phyloP scores from a whole-genome alignment of 2,888 invertebrate species.

The Dryobota labecula region DNA sequence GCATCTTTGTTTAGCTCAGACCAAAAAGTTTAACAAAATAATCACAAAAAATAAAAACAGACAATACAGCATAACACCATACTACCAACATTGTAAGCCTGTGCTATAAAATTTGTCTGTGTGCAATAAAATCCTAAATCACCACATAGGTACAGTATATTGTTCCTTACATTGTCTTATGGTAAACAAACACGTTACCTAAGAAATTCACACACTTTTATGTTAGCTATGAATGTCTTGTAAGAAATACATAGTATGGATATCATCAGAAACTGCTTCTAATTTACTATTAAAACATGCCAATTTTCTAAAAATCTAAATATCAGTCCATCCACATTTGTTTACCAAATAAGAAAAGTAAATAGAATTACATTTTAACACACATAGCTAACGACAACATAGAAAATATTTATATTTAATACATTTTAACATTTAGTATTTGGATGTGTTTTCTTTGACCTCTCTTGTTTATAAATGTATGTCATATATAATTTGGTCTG shows the following conservation, averaged over 20 bases:
- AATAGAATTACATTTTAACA: constrained; percentile 25
- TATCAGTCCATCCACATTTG: not conserved
- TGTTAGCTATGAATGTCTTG: not conserved
- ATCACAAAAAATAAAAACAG: not conserved
- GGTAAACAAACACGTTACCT: not conserved
- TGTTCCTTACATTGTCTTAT: constrained; percentile 8
- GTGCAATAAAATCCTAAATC: constrained; percentile 30
- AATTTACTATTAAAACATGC: not conserved
- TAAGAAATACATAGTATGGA: not conserved
- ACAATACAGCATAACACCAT: not conserved
- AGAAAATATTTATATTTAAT: constrained; percentile 58
- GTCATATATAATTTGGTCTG: constrained; percentile 42
- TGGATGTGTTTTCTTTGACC: constrained; percentile 55
- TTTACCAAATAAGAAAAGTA: constrained; percentile 12
- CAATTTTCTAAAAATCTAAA: not conserved
- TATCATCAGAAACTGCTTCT: not conserved
- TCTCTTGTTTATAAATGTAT: constrained; percentile 29
- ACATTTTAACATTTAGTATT: constrained; percentile 57
- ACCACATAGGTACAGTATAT: constrained; percentile 6
- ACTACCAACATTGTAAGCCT: not conserved
- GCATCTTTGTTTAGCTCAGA: too few species aligned
- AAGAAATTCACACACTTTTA: not conserved
- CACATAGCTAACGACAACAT: constrained; percentile 54
- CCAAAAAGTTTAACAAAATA: not conserved
- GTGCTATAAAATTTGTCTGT: constrained; percentile 14